Percentiles rank a stretch among this genome's conserved stretches.
Conservation (phyloP, 2,888 invertebrate species). For the Lysandra coridon region DNA sequence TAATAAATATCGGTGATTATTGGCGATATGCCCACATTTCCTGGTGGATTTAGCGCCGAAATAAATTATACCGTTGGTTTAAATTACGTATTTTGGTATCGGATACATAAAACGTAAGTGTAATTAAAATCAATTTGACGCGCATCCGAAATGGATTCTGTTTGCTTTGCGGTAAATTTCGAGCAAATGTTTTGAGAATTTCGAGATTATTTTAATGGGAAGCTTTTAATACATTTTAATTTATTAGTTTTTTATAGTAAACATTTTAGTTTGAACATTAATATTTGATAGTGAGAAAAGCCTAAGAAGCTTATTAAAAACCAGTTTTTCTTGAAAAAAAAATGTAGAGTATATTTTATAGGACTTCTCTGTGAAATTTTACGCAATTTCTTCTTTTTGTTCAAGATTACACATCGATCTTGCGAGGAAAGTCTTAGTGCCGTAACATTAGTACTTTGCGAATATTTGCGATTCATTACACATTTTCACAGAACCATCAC, state of each 20-base stretch:
- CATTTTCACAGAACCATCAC: neutral
- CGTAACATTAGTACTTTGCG: neutral
- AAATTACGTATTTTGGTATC: neutral
- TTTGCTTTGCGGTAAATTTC: conserved; percentile 23
- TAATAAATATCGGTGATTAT: conserved; percentile 48
- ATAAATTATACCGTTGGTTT: conserved; percentile 35
- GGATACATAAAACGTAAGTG: conserved; percentile 34
- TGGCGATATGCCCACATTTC: conserved; percentile 41
- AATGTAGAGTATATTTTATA: neutral
- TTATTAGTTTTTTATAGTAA: neutral
- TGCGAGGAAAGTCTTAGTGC: neutral
- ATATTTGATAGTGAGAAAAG: neutral
- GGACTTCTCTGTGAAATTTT: neutral
- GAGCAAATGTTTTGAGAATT: neutral
- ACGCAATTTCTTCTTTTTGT: neutral
- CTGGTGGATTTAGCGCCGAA: conserved; percentile 25
- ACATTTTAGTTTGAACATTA: neutral
- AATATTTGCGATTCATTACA: conserved; percentile 41
- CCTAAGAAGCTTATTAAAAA: neutral
- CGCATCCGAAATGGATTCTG: conserved; percentile 14
- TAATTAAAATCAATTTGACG: conserved; percentile 24
- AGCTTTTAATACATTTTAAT: conserved; percentile 3
- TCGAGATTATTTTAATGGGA: neutral
- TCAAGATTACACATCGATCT: too few species aligned
- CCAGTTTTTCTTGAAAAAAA: neutral